Base-by-base conservation (phyloP, 2,888 invertebrate genomes). In the Tubulanus polymorphus region DNA sequence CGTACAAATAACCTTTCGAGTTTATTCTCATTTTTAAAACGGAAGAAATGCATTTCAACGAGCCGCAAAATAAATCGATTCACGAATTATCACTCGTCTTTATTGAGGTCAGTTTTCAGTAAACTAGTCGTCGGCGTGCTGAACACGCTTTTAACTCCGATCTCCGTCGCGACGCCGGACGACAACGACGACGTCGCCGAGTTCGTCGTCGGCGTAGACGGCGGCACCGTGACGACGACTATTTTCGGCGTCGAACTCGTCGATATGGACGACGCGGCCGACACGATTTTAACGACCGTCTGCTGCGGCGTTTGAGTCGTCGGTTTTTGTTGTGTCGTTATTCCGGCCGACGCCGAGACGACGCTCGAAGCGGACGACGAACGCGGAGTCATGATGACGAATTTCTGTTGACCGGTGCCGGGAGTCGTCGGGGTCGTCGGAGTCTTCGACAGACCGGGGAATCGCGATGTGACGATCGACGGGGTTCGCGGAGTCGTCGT, bases 301-400 rank as follows among this genome's bases (percentile, higher is more conserved):
- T 28, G 58, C 1, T 37, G 28, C 27, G 25, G 6, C 18, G 48
- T 37, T n/a, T 18, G 49, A 2, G n/a, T 29, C 5, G 56, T 18
- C 8, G 30, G 27, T 12, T 25, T 41, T n/a, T 27, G 35, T 25
- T 51, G 49, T n/a, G n/a, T n/a, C n/a, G n/a, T n/a, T n/a, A n/a
- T n/a, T n/a, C n/a, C n/a, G n/a, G n/a, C n/a, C n/a, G n/a, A n/a
- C 2, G 52, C 52, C 2, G 35, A 41, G 3, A 54, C 54, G 5
- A 66, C 62, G 20, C 59, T 50, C 5, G 66, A 60, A 12, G 45
- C 23, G 6, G 67, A 57, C 10, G 63, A 53, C 55, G 20, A 20
- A 8, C 71, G 73, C 26, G 71, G 68, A 37, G 69, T 64, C 55
- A 75, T 71, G 29, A 75, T 71, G 41, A 75, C 69, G 59, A 68